Conservation (phyloP, 1,140 invertebrate species). For the Hycleus phaleratus region DNA sequence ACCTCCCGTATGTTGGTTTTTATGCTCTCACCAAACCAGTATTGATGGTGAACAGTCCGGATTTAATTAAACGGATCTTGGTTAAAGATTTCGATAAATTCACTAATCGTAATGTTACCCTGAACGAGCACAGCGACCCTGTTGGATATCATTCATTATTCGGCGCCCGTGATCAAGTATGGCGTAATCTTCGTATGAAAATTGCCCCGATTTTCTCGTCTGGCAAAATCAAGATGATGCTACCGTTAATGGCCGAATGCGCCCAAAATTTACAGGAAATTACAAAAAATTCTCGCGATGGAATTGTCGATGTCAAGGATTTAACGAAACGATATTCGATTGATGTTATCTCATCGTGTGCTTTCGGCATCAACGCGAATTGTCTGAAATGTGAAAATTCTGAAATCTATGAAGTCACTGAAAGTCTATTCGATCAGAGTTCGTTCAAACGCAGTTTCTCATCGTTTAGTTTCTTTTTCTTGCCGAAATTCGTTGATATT, state of each 20-base stretch:
- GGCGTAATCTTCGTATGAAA: slow-evolving; percentile 39
- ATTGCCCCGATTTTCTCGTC: slow-evolving; percentile 39
- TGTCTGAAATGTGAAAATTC: background rate
- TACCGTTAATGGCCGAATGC: slow-evolving; percentile 35
- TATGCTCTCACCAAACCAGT: slow-evolving; percentile 39
- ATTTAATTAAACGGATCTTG: slow-evolving; percentile 43
- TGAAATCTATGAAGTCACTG: background rate
- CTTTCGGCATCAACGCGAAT: slow-evolving; percentile 45
- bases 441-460: too few species aligned
- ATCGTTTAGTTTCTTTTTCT: background rate
- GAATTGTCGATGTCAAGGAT: slow-evolving; percentile 38
- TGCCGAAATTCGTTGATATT: background rate
- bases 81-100: slow-evolving; percentile 47
- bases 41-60: slow-evolving; percentile 35
- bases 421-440: too few species aligned
- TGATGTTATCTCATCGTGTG: slow-evolving; percentile 30
- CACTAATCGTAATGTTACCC: slow-evolving; percentile 42
- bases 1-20: slow-evolving; percentile 36
- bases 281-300: slow-evolving; percentile 11
- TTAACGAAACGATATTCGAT: slow-evolving; percentile 46
- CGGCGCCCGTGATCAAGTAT: slow-evolving; percentile 26
- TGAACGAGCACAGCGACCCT: slow-evolving; percentile 44
- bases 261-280: slow-evolving; percentile 25
- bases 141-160: slow-evolving; percentile 31
- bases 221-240: slow-evolving; percentile 42